These are phyloP conservation scores for Hypselothyrea guttata DNA, from an alignment of 2,888 invertebrate species.

Conservation along the genomic window DNA sequence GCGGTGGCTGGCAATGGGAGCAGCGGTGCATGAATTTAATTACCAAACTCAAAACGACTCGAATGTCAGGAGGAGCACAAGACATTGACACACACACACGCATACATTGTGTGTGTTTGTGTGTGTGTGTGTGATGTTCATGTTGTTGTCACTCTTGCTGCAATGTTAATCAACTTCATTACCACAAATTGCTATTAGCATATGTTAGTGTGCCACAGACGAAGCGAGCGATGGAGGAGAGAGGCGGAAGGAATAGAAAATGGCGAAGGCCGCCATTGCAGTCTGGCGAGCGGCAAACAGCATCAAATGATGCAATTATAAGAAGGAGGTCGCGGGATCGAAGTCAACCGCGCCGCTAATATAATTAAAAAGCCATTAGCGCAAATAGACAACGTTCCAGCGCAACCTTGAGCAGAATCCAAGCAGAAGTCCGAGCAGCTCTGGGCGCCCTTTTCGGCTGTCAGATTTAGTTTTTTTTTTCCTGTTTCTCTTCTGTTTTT, in stretches of 20 bases:
- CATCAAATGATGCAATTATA: conserved; percentile 73
- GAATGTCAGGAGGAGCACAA: conserved; percentile 7
- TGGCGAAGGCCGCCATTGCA: conserved; percentile 34
- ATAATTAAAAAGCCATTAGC: conserved; percentile 76
- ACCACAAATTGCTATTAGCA: conserved; percentile 79
- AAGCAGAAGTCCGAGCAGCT: not conserved
- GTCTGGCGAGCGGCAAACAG: conserved; percentile 45
- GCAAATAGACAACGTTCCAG: conserved; percentile 45
- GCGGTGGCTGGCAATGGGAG: conserved; percentile 47
- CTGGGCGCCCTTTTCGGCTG: conserved; percentile 3
- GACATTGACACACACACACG: conserved; percentile 14
- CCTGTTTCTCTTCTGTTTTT: conserved; percentile 3
- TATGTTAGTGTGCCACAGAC: conserved; percentile 70
- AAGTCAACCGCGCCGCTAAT: conserved; percentile 66
- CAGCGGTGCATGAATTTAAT: conserved; percentile 72
- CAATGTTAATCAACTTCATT: conserved; percentile 78
- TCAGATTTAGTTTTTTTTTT: conserved; percentile 16
- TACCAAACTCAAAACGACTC: conserved; percentile 48
- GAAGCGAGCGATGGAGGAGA: not conserved
- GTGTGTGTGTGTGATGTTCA: conserved; percentile 47
- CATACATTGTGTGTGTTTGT: conserved; percentile 17
- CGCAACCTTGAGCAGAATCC: conserved; percentile 59
- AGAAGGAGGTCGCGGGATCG: conserved; percentile 35
- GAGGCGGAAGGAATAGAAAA: not conserved
- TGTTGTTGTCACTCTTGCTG: conserved; percentile 75